Base-by-base conservation (phyloP, 2,113 vertebrate genomes). In the Sterna hirundo region DNA sequence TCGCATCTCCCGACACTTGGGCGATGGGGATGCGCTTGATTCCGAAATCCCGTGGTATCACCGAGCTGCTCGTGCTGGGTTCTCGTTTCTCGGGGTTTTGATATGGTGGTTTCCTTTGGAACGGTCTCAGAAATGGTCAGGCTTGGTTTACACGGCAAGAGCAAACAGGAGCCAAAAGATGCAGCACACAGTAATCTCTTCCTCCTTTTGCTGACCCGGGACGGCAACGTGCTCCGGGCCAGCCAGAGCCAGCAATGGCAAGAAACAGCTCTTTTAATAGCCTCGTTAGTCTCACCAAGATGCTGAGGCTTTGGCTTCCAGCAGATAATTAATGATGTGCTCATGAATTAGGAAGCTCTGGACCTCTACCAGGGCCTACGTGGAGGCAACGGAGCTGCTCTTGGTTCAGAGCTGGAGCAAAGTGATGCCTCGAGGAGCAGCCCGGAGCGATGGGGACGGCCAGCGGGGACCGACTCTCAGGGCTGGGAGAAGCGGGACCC, bases 291-390 rank as follows among this genome's bases (percentile, higher is more conserved):
- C 92, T 74, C 94, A 89, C 84, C 74, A 20, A 85, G 94, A 80
- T 54, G 38, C 85, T 9, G 85, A 79, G 42, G 49, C 85, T 94
- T 47, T 71, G 92, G 72, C 96, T 96, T 92, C 90, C 92, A 94
- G 88, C 72, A 57, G 82, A 55, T 88, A 81, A 96, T 93, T 96
- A 96, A 93, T 6, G 2, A 83, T 7, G n/a, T 52, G 77, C 88
- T 95, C 42, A 8, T 47, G 65, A 93, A 96, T 91, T 75, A 82
- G 91, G 95, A 93, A 89, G 72, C 65, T 40, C 89, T 95, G 95
- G 91, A 96, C 68, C 64, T 96, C 55, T 32, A 62, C 91, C 95
- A 94, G 91, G 34, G 29, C 64, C 51, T 49, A 4, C 2, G 58
- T 72, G 79, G 58, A 83, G 60, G 46, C 76, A 81, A 18, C 0